A percentile compares a stretch with the other conserved stretches of the same genome.
Evolutionary conservation across 1,140 invertebrate genomes (phyloP).

Genomic region (Hestina assimilis): DNA sequence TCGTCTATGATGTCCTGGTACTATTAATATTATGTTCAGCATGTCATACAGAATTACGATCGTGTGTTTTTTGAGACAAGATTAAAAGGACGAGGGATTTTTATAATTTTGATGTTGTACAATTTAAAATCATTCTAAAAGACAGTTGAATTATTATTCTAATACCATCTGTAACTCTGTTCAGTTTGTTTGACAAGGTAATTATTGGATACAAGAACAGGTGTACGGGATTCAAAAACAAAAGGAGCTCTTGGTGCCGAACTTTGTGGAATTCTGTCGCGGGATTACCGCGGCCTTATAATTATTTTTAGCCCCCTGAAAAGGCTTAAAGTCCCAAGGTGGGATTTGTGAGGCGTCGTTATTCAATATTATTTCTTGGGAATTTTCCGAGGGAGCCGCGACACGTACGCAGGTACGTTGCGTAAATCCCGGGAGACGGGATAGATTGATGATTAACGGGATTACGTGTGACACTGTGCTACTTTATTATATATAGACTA

Average conservation of each 20-base stretch:
- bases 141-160: neutral
- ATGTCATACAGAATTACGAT: slow-evolving; percentile 47
- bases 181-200: slow-evolving; percentile 7
- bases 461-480: slow-evolving; percentile 34
- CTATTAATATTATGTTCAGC: slow-evolving; percentile 54
- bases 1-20: slow-evolving; percentile 52
- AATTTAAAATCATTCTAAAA: no score
- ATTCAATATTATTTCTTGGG: slow-evolving; percentile 69
- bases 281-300: slow-evolving; percentile 59
- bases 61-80: slow-evolving; percentile 28
- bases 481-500: slow-evolving; percentile 1
- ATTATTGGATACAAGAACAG: slow-evolving; percentile 16
- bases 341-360: slow-evolving; percentile 62
- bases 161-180: neutral
- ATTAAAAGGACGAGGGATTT: slow-evolving; percentile 1
- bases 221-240: slow-evolving; percentile 38
- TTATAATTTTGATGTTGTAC: no score
- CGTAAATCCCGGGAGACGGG: slow-evolving; percentile 34
- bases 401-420: slow-evolving; percentile 43
- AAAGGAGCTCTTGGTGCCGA: slow-evolving; percentile 29
- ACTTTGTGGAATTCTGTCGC: slow-evolving; percentile 41
- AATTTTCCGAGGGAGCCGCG: slow-evolving; percentile 41
- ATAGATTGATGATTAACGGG: slow-evolving; percentile 52
- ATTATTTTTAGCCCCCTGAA: slow-evolving; percentile 71
- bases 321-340: slow-evolving; percentile 63